Evolutionary conservation across 2,888 invertebrate species (phyloP).

Genomic region (Luffia ferchaultella): DNA sequence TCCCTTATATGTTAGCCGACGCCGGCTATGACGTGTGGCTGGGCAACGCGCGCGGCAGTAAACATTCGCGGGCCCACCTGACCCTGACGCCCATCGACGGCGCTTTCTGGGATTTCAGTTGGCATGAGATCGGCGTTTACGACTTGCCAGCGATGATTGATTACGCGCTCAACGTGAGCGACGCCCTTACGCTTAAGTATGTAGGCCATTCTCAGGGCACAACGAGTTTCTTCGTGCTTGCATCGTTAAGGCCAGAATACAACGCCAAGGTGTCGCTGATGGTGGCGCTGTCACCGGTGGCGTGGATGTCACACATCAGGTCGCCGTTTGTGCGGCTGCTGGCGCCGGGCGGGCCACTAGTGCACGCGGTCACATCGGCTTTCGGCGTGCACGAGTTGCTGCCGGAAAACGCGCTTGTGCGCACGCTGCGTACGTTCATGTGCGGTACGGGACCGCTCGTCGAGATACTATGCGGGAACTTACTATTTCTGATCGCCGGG

Average conservation of each 20-base stretch:
- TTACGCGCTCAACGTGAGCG: slow-evolving; percentile 63
- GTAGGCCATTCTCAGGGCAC: slow-evolving; percentile 78
- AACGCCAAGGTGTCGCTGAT: slow-evolving; percentile 61
- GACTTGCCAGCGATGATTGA: slow-evolving; percentile 87
- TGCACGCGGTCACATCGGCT: slow-evolving; percentile 25
- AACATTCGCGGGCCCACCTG: slow-evolving; percentile 66
- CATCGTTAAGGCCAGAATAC: slow-evolving; percentile 57
- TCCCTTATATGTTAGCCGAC: slow-evolving; percentile 60
- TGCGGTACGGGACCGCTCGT: slow-evolving; percentile 48
- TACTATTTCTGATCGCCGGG: slow-evolving; percentile 68
- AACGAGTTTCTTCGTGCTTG: slow-evolving; percentile 66
- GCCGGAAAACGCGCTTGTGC: slow-evolving; percentile 62
- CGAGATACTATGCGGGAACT: slow-evolving; percentile 63
- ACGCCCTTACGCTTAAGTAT: slow-evolving; percentile 64
- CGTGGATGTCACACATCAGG: slow-evolving; percentile 46
- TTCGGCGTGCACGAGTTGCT: slow-evolving; percentile 70
- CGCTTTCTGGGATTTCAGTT: slow-evolving; percentile 76
- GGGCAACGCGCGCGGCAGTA: slow-evolving; percentile 79
- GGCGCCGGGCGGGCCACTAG: slow-evolving; percentile 25
- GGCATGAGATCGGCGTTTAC: slow-evolving; percentile 79
- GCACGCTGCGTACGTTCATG: slow-evolving; percentile 37
- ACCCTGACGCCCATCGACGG: slow-evolving; percentile 33
- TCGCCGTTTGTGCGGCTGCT: slow-evolving; percentile 36
- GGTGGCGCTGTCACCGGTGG: slow-evolving; percentile 67
- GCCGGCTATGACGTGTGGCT: slow-evolving; percentile 80